A percentile compares a stretch with the other conserved stretches of the same genome.
Conservation (phyloP, 1,140 invertebrate genomes). For the Oreohelix idahoensis region DNA sequence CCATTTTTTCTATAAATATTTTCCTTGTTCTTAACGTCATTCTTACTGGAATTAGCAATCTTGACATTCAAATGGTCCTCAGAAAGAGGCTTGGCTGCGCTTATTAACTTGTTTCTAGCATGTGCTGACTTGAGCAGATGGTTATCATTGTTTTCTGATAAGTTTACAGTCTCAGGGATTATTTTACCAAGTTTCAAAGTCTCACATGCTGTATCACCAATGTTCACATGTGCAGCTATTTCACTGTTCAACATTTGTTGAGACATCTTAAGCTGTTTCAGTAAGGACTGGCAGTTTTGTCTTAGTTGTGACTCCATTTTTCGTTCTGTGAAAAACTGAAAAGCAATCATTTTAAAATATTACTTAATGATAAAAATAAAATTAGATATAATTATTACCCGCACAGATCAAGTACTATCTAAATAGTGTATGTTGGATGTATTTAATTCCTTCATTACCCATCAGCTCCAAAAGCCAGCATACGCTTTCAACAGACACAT, state of each 20-base stretch:
- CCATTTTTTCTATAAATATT: background rate
- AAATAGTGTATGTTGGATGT: too few relatives aligned
- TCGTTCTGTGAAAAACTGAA: background rate
- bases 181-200: too few relatives aligned
- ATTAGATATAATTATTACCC: too few relatives aligned
- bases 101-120: background rate
- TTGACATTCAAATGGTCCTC: background rate
- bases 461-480: too few relatives aligned
- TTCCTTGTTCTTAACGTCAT: background rate
- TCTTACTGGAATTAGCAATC: background rate
- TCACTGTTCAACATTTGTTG: background rate
- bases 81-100: background rate
- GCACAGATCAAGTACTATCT: too few relatives aligned
- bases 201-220: background rate
- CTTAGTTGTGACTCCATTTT: conserved; percentile 4
- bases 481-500: too few relatives aligned
- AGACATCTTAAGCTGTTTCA: background rate
- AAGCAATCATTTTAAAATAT: too few relatives aligned
- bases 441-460: too few relatives aligned
- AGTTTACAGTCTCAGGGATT: background rate
- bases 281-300: background rate
- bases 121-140: background rate
- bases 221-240: background rate
- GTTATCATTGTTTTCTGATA: background rate
- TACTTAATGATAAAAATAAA: too few relatives aligned